Conservation (phyloP, 2,797 vertebrate genomes). For the Thripadectes ignobilis region DNA sequence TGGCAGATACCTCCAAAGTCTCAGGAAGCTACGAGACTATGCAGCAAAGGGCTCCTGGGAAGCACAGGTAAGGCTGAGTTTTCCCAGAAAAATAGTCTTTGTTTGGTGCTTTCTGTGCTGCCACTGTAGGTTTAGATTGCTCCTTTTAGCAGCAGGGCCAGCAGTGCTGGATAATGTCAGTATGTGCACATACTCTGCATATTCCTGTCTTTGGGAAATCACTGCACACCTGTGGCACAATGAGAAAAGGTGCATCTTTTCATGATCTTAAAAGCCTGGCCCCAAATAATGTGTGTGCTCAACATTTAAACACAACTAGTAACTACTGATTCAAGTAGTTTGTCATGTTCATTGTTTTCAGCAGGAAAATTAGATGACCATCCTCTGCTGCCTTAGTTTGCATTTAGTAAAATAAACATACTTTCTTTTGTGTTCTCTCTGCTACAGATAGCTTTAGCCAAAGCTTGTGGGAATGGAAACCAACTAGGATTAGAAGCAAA, state of each 20-base stretch:
- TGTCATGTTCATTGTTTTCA: background rate
- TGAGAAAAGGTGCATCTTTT: background rate
- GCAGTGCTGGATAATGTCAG: background rate
- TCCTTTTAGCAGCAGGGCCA: background rate
- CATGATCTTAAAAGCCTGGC: background rate
- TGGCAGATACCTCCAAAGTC: constrained; percentile 90
- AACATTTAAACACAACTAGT: background rate
- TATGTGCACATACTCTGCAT: accelerated
- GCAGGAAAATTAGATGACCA: background rate
- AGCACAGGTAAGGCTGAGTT: constrained; percentile 85
- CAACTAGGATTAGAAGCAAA: constrained; percentile 85
- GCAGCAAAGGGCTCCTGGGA: constrained; percentile 96
- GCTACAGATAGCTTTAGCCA: constrained; percentile 87
- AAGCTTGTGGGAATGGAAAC: constrained; percentile 86
- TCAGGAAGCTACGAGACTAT: constrained; percentile 92
- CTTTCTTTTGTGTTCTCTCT: background rate
- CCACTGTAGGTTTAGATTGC: background rate
- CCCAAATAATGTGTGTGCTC: background rate
- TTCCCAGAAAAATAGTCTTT: background rate
- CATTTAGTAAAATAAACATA: background rate
- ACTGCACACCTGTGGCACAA: background rate
- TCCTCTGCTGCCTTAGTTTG: background rate
- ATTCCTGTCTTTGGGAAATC: background rate
- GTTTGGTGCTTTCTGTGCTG: background rate
- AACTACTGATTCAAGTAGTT: background rate